Evolutionary conservation across 1,140 invertebrate species (phyloP).

Genomic region (Odontomachus brunneus): DNA sequence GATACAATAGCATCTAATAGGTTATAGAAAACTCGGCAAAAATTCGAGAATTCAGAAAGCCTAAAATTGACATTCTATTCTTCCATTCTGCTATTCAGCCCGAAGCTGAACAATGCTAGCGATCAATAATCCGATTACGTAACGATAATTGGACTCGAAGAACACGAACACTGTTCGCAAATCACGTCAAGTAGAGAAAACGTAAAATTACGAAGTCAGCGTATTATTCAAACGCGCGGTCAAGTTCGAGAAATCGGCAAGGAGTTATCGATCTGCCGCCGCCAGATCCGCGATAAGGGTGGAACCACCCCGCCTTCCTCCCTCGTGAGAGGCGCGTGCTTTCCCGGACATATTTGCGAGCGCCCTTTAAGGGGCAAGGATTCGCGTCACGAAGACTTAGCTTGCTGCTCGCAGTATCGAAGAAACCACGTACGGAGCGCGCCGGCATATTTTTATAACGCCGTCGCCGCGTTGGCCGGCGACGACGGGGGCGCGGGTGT

Average conservation of each 20-base stretch:
- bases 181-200: too few species aligned
- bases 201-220: neutral
- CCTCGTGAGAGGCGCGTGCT: too few species aligned
- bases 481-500: neutral
- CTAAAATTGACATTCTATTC: neutral
- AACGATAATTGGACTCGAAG: neutral
- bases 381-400: slow-evolving; percentile 38
- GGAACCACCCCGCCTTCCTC: neutral
- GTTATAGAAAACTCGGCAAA: neutral
- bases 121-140: neutral
- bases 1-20: too few species aligned
- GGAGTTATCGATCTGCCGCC: neutral
- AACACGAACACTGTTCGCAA: neutral
- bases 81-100: neutral
- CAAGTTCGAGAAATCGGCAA: slow-evolving; percentile 46
- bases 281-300: slow-evolving; percentile 21
- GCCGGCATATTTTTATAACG: slow-evolving; percentile 53
- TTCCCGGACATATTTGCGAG: slow-evolving; percentile 40
- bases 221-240: slow-evolving; percentile 29
- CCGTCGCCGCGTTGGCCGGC: neutral
- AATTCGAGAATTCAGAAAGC: neutral
- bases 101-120: neutral
- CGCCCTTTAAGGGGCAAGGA: slow-evolving; percentile 40
- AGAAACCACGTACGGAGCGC: slow-evolving; percentile 35
- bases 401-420: slow-evolving; percentile 16